A percentile compares a stretch with the other conserved stretches of the same genome.
Evolutionary conservation across 1,140 invertebrate species (phyloP).

Genomic region (Drosophila carrolli): DNA sequence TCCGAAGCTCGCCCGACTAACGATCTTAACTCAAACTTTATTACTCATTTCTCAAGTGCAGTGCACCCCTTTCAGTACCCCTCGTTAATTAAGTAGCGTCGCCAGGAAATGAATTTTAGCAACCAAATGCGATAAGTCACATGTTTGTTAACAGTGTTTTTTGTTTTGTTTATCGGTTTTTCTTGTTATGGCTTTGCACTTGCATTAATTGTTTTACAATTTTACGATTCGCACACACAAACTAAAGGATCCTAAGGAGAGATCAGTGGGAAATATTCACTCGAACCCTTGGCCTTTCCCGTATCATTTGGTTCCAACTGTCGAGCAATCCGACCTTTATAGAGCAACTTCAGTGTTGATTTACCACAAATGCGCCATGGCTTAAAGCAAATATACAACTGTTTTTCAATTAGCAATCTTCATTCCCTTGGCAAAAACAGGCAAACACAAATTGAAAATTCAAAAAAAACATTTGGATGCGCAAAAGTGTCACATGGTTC

Average conservation of each 20-base stretch:
- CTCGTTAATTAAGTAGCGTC: conserved; percentile 40
- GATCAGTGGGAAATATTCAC: not conserved
- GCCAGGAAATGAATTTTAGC: conserved; percentile 43
- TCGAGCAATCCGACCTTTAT: not conserved
- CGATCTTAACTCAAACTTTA: conserved; percentile 11
- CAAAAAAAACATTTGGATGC: conserved; percentile 17
- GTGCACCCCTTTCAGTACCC: not conserved
- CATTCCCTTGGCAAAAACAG: conserved; percentile 4
- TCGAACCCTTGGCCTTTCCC: not conserved
- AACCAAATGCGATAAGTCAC: conserved; percentile 48
- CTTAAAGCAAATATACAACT: conserved; percentile 6
- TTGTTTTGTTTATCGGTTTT: conserved; percentile 9
- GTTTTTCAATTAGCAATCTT: conserved; percentile 23
- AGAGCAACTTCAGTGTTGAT: conserved; percentile 6
- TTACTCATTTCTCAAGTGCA: conserved; percentile 22
- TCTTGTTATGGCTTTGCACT: conserved; percentile 42
- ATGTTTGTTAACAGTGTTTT: conserved; percentile 22
- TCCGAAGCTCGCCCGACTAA: not conserved
- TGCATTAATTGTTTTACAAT: conserved; percentile 27
- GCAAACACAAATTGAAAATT: not conserved
- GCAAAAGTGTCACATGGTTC: conserved; percentile 13
- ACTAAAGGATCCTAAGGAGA: conserved; percentile 8
- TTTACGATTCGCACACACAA: conserved; percentile 18
- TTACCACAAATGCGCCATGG: conserved; percentile 7
- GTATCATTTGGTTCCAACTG: not conserved